These are phyloP conservation scores for Opisthograptis luteolata DNA, from an alignment of 2,888 invertebrate genomes.

Conservation along the genomic window DNA sequence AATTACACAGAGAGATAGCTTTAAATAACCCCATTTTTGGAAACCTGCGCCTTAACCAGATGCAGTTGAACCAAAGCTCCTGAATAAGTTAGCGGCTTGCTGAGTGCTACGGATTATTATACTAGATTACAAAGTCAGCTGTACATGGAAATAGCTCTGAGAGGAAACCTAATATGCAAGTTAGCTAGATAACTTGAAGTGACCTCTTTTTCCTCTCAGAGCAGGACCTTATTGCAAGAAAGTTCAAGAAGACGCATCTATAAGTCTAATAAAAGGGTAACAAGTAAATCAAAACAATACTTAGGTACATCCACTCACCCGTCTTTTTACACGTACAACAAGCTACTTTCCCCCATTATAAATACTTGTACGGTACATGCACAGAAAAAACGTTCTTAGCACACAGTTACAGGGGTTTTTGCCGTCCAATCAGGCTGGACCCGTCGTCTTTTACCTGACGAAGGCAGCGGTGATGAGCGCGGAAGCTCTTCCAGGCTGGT, in stretches of 20 bases:
- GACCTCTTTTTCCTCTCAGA: too few species aligned
- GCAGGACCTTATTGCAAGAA: too few species aligned
- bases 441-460: neutral
- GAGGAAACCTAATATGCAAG: too few species aligned
- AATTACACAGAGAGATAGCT: too few species aligned
- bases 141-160: too few species aligned
- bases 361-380: slow-evolving; percentile 23
- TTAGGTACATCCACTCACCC: slow-evolving; percentile 15
- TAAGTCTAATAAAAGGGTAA: too few species aligned
- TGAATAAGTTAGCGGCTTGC: slow-evolving; percentile 39
- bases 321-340: slow-evolving; percentile 17
- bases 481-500: slow-evolving; percentile 31
- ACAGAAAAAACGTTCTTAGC: slow-evolving; percentile 20
- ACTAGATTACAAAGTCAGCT: slow-evolving; percentile 5
- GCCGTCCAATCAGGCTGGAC: neutral
- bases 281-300: neutral
- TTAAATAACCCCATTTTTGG: too few species aligned
- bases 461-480: neutral
- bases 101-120: slow-evolving; percentile 20
- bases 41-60: too few species aligned
- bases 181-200: too few species aligned
- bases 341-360: slow-evolving; percentile 12
- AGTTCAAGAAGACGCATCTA: too few species aligned
- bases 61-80: slow-evolving; percentile 39
- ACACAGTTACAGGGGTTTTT: slow-evolving; percentile 3